Evolutionary conservation across 1,140 invertebrate genomes (phyloP), one percentile per base, ranked within the genome.

Genomic region (Andricus grossulariae): DNA sequence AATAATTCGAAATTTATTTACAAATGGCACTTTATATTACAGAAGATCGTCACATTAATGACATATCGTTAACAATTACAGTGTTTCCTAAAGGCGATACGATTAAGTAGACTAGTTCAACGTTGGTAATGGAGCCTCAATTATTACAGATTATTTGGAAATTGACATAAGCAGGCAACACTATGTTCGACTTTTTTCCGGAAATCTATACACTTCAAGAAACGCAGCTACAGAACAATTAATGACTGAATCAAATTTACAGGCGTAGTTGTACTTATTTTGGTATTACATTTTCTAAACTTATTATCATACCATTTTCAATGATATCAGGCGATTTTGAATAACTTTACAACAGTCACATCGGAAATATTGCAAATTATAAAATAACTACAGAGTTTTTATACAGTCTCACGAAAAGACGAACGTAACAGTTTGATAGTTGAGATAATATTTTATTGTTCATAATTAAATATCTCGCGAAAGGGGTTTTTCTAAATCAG

Each of bases 11-110:
- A 80, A 80, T 88, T 84, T 88, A 88, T 88, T 88, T 87, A 88
- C 87, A 88, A 87, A 86, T 81, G 80, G 84, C 74, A 81, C 80
- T 81, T 83, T 87, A 87, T 88, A 32, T 86, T 88, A 88, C 85
- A 88, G 82, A 78, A 21, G 32, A 80, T 77, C 15, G 72, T 78
- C 75, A 73, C 25, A 39, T 10, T 25, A 66, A 25, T 66, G 60
- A 66, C 60, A 45, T 66, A 66, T 66, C 39, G 39, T 39, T 32
- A 66, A 66, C 32, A 39, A 66, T 16, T 39, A 32, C 39, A 19
- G n/a, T 55, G n/a, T 66, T 39, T n/a, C 16, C 60, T 66, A 66
- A 66, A 25, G 60, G 60, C 60, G 60, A 66, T 66, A 60, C 21
- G 57, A 21, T 39, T 66, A 66, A 66, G 60, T 66, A 66, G 32